A percentile compares a stretch with the other conserved stretches of the same genome.
phyloP scores from a whole-genome alignment of 2,888 invertebrate genomes.

The Cephus rjabovi region DNA sequence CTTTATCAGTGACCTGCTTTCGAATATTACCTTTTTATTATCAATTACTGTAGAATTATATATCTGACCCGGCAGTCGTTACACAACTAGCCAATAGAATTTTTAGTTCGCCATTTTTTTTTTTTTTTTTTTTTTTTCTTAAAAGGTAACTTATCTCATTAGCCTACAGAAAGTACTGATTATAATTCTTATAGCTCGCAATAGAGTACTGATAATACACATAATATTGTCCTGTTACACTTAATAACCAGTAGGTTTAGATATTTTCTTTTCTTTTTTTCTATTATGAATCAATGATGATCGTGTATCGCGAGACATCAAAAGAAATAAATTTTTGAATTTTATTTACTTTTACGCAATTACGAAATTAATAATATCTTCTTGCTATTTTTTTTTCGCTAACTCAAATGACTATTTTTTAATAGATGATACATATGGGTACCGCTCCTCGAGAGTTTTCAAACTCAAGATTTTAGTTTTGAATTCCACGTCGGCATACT shows the following conservation, averaged over 20 bases:
- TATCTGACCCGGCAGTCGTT: not conserved
- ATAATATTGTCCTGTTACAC: constrained; percentile 58
- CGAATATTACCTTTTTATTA: too few species aligned
- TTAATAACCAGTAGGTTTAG: constrained; percentile 51
- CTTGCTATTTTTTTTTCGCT: too few species aligned
- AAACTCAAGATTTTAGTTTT: too few species aligned
- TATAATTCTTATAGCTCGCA: constrained; percentile 5
- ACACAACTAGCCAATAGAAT: constrained; percentile 5
- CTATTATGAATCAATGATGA: not conserved
- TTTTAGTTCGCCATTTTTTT: not conserved
- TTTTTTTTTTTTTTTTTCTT: not conserved
- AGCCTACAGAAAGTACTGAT: constrained; percentile 24
- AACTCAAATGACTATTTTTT: too few species aligned
- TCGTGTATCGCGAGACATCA: not conserved
- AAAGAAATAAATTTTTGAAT: not conserved
- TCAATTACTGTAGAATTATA: too few species aligned
- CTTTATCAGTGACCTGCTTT: too few species aligned
- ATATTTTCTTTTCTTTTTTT: constrained; percentile 15
- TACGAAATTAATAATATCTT: too few species aligned
- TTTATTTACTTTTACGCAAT: too few species aligned
- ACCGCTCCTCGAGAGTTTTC: too few species aligned
- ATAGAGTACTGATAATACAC: constrained; percentile 31
- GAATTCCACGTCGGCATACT: too few species aligned
- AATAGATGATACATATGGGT: too few species aligned
- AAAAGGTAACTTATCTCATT: constrained; percentile 20